These are phyloP conservation scores for Sinella curviseta DNA, from an alignment of 1,140 invertebrate species.

Conservation along the genomic window DNA sequence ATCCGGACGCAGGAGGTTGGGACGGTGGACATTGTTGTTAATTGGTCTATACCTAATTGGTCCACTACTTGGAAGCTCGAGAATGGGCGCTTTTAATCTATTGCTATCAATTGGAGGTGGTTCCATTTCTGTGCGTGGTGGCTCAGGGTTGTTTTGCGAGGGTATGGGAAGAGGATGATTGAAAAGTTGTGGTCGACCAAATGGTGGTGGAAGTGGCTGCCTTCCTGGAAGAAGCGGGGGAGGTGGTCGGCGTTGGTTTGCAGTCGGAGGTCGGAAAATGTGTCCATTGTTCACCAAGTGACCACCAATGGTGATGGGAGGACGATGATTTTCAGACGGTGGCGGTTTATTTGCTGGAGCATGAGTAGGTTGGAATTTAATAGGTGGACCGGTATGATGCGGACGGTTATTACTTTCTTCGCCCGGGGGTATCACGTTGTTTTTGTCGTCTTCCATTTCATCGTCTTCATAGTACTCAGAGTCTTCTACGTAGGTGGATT, in stretches of 20 bases:
- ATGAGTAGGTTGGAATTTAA: not conserved
- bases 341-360: not conserved
- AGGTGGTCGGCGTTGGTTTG: not conserved
- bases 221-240: slow-evolving; percentile 4
- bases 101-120: slow-evolving; percentile 45
- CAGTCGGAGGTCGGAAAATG: slow-evolving; percentile 1
- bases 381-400: not conserved
- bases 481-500: slow-evolving; percentile 30
- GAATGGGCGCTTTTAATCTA: slow-evolving; percentile 30
- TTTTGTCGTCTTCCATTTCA: slow-evolving; percentile 31
- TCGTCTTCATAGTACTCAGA: slow-evolving; percentile 40
- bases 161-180: not conserved
- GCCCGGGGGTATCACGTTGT: not conserved
- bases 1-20: slow-evolving; percentile 47
- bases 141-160: not conserved
- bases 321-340: not conserved
- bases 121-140: slow-evolving; percentile 45
- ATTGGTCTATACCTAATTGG: slow-evolving; percentile 37
- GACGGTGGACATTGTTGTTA: slow-evolving; percentile 28
- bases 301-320: slow-evolving; percentile 35
- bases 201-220: slow-evolving; percentile 17
- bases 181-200: not conserved
- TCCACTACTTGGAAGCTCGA: slow-evolving; percentile 42
- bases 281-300: slow-evolving; percentile 26
- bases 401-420: not conserved